Evolutionary conservation across 1,140 invertebrate genomes (phyloP), one percentile per base, ranked within the genome.

Genomic region (Heterodera schachtii): DNA sequence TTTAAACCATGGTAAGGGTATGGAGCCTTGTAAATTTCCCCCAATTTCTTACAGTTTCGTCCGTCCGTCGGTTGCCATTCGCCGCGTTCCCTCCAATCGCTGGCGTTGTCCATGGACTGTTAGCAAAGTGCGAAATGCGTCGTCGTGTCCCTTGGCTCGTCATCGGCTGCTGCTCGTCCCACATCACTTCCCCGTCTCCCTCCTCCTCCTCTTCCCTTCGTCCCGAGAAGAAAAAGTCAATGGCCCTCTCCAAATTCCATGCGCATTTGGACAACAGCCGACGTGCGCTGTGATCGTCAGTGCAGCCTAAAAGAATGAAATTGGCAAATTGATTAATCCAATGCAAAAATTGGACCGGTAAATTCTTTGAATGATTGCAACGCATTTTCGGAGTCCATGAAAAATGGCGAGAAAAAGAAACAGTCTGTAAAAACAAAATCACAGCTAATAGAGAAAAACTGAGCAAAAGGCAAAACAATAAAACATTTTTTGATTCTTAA

Each of bases 171-270:
- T 80, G 74, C 8, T 84, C 47, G 5, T 70, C 73, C 57, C 52
- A 52, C n/a, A 78, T 57, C 49, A 46, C 21, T 64, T 49, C 71
- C 75, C 31, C 31, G 1, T 44, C 43, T 69, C 41, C 70, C 31
- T 78, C 78, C 46, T 83, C 76, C 70, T 74, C 74, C 73, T 75
- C 75, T 87, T 75, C 83, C 76, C 82, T 82, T 82, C 93, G 74
- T 46, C 85, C 46, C 7, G 71, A 92, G 86, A 93, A 91, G 82
- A 92, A 92, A 91, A 93, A 92, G 67, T 92, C 92, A 69, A 93
- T 90, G 13, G 92, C 92, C 84, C 91, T 88, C 81, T 92, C 91
- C 70, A 93, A 78, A 83, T 92, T 91, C 49, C 91, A 91, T 81
- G 90, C 88, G 86, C 92, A 93, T 43, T 91, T 91, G 82, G 92